phyloP scores from a whole-genome alignment of 2,113 vertebrate genomes.

The Drymodes brunneopygia region DNA sequence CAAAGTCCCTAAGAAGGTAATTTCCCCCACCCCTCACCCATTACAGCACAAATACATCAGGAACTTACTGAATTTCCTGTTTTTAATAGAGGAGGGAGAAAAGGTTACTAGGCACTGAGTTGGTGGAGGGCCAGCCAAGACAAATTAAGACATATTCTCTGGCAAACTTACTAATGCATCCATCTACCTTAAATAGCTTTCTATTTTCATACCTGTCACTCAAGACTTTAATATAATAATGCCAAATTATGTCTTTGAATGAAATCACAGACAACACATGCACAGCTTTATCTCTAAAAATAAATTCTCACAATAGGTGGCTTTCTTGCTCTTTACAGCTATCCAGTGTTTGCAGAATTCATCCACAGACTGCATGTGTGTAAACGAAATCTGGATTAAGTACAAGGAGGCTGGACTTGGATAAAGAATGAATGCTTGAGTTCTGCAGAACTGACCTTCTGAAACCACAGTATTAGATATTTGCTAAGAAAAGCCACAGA shows the following conservation, averaged over 20 bases:
- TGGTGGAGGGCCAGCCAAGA: background rate
- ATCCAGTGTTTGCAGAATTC: background rate
- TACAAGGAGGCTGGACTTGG: background rate
- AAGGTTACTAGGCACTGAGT: background rate
- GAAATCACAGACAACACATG: background rate
- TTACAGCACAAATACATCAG: background rate
- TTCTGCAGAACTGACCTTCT: slow-evolving; percentile 8
- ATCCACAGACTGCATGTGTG: background rate
- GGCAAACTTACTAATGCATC: background rate
- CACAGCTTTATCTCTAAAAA: background rate
- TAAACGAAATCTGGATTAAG: background rate
- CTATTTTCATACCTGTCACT: background rate
- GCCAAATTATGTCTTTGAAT: background rate
- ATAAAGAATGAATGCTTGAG: background rate
- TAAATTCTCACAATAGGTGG: background rate
- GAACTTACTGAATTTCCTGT: background rate
- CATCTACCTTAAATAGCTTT: background rate
- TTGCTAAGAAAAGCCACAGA: background rate
- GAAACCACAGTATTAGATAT: background rate
- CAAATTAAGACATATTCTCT: background rate
- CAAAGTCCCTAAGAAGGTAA: background rate
- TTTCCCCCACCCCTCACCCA: background rate
- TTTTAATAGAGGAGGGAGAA: background rate
- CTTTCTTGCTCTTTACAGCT: background rate
- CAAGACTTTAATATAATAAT: background rate